Base-by-base conservation (phyloP, 2,113 vertebrate genomes). In the Chloroceryle aenea region DNA sequence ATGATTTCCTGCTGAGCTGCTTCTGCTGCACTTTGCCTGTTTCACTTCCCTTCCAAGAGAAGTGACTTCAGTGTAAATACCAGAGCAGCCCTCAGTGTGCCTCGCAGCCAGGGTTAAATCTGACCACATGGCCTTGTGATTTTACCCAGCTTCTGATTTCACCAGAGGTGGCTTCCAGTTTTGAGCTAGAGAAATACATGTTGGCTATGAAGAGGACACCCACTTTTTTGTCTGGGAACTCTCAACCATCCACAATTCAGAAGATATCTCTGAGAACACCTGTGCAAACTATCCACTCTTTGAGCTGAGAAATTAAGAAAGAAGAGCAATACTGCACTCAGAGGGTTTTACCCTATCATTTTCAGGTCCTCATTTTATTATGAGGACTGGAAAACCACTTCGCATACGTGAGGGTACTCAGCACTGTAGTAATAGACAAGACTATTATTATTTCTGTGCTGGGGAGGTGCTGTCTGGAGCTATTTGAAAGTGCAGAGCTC, bases 21-120 rank as follows among this genome's bases (percentile, higher is more conserved):
- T 96, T 95, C 78, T 90, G 76, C 75, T 89, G 89, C 80, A 77
- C 59, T 96, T 92, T 75, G 92, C 67, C 85, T 90, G 76, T 97
- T 97, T 97, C 97, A 97, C 95, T 97, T 96, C 97, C 95, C 85
- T 94, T 92, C 68, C 52, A 90, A 62, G 52, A 95, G 58, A 92
- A 72, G 58, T 47, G 36, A 80, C 67, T 97, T 50, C 17, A 69
- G 86, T 87, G 71, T 63, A 92, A 86, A 77, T 83, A 82, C 7
- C 32, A 66, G 47, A 88, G 22, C 48, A 95, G 81, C 36, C 34
- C 43, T 74, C 45, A 22, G 22, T 62, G 61, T 71, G 76, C 68
- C 80, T 94, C 83, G 58, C 32, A 87, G 76, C 32, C 83, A 72
- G 80, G 43, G 86, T 95, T 75, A 85, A 84, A 78, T 75, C 61